Evolutionary conservation across 2,113 vertebrate species (phyloP), one percentile per base, ranked within the genome.

Genomic region (Neodon shergylaensis): DNA sequence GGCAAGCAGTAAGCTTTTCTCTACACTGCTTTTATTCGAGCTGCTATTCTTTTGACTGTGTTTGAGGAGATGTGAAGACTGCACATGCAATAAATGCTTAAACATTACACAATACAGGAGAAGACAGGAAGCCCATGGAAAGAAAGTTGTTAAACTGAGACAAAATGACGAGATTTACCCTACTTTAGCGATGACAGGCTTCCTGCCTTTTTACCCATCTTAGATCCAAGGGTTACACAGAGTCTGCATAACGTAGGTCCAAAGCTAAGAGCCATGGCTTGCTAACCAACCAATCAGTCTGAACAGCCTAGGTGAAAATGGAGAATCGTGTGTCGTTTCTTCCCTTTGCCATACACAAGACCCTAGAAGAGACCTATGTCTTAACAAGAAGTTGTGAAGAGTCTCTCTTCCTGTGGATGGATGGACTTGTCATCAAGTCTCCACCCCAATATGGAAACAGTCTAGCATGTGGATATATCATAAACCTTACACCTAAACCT

Each of bases 371-470:
- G 98, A 98, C 0, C 36, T 94, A 97, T 99, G 99, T 98, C 54
- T 42, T 42, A 99, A 87, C 91, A 95, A 97, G 97, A 99, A 99
- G 98, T 99, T 99, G 98, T 99, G 99, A 86, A 99, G 99, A 0
- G 95, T 99, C 99, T 97, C 99, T 99, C 87, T 98, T 98, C 54
- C 99, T 99, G 0, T 99, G 99, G 94, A 99, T 99, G 90, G 94
- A 99, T 99, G 89, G 99, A 99, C 94, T 98, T 99, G 3, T 98
- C 99, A 31, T 98, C 99, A 61, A 14, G 87, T 99, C 99, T 0
- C 99, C 99, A 2, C 98, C 99, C 98, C 99, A 89, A 85, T 99
- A 99, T 11, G 11, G 98, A 99, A 99, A 96, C 99, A 99, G 0
- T 92, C 21, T 99, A 98, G 99, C 26, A 99, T 98, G 96, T 99